phyloP scores from a whole-genome alignment of 2,113 vertebrate genomes.

The Heloderma charlesbogerti region DNA sequence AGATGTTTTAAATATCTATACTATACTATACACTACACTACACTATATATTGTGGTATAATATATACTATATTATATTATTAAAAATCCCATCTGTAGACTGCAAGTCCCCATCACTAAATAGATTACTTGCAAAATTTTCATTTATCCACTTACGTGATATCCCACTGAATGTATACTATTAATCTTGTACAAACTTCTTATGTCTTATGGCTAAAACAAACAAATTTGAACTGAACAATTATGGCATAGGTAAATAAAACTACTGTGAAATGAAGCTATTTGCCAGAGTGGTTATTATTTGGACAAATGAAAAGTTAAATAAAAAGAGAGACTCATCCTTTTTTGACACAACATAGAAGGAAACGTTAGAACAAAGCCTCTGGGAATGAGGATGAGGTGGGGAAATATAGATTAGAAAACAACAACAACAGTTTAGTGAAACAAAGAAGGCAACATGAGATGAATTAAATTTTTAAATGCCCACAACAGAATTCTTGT shows the following conservation, averaged over 20 bases:
- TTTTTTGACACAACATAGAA: constrained; percentile 19
- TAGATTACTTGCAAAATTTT: constrained; percentile 2
- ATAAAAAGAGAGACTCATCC: fast-evolving
- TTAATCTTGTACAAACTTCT: background rate
- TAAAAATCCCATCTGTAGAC: background rate
- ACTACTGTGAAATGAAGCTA: background rate
- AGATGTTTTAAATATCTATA: background rate
- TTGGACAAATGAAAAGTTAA: constrained; percentile 6
- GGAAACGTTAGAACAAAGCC: constrained; percentile 34
- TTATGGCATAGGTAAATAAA: background rate
- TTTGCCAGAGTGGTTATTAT: background rate
- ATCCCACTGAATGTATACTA: background rate
- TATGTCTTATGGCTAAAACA: background rate
- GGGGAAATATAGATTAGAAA: constrained; percentile 59
- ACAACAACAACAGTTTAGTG: constrained; percentile 64
- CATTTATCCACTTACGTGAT: background rate
- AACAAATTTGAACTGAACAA: background rate
- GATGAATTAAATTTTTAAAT: constrained; percentile 71
- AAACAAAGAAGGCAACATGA: constrained; percentile 58
- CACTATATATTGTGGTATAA: background rate
- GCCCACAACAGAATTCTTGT: constrained; percentile 65
- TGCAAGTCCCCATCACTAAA: background rate
- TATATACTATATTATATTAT: too few species aligned
- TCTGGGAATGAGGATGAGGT: constrained; percentile 43
- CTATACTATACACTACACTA: background rate